Conservation (phyloP, 1,140 invertebrate genomes). For the Yoshiicerus persimilis region DNA sequence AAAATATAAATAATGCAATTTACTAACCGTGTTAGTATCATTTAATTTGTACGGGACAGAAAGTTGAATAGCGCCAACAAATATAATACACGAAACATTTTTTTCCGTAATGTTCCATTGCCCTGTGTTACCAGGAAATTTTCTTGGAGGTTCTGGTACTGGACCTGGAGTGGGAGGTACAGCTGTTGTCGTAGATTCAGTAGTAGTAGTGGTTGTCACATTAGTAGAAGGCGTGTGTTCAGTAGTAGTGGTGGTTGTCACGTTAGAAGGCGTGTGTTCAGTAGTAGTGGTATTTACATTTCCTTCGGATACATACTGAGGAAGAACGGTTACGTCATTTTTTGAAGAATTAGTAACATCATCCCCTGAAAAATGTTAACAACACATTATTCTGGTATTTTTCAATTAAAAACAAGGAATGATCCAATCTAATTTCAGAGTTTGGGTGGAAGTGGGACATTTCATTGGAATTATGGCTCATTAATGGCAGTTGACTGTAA, state of each 20-base stretch:
- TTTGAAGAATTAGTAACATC: no score
- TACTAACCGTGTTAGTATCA: neutral
- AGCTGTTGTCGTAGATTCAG: neutral
- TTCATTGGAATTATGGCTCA: no score
- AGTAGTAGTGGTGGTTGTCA: neutral
- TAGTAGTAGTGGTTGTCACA: neutral
- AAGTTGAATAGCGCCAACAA: conserved; percentile 30
- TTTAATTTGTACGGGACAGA: neutral
- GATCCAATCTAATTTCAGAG: no score
- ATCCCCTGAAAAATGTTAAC: no score
- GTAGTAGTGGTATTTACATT: no score
- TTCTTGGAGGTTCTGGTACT: neutral
- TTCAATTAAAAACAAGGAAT: no score
- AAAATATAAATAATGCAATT: neutral
- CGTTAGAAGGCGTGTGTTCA: neutral
- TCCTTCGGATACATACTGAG: no score
- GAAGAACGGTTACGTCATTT: no score
- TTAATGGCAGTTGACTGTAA: no score
- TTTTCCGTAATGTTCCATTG: conserved; percentile 30
- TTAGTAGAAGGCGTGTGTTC: neutral
- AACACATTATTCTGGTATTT: no score
- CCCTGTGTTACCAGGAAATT: conserved; percentile 32
- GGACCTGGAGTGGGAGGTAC: neutral
- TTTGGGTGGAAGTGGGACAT: no score
- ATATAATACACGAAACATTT: conserved; percentile 27